Percentiles rank a stretch among this genome's conserved stretches.
Evolutionary conservation across 2,113 vertebrate species (phyloP).

Genomic region (Ceyx margarethae): DNA sequence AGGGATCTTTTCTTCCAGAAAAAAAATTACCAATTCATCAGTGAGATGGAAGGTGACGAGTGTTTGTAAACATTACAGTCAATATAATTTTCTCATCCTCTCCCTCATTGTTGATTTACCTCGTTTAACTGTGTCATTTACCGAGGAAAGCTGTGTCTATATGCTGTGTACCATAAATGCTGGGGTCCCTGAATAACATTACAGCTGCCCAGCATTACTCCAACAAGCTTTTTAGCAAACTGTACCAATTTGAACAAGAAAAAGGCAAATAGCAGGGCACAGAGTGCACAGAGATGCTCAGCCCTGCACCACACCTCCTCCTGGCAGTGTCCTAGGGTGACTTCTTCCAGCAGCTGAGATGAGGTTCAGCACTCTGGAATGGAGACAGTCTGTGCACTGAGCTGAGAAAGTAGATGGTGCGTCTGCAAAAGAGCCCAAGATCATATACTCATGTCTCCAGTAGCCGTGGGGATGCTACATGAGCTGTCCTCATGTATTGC

Average conservation of each 20-base stretch:
- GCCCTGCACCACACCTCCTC: neutral
- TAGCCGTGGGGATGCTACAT: neutral
- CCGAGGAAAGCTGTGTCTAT: neutral
- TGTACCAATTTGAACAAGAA: neutral
- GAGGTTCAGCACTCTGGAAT: neutral
- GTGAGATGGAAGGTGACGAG: slow-evolving; percentile 14
- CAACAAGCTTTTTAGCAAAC: neutral
- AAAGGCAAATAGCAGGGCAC: neutral
- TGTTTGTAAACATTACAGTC: slow-evolving; percentile 57
- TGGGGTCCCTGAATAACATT: neutral
- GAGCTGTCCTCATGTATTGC: neutral
- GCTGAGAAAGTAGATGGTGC: neutral
- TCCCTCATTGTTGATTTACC: slow-evolving; percentile 37
- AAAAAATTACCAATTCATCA: slow-evolving; percentile 53
- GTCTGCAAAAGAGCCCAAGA: fast-evolving
- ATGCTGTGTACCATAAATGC: neutral
- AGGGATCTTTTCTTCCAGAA: slow-evolving; percentile 41
- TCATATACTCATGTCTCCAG: fast-evolving
- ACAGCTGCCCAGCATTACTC: neutral
- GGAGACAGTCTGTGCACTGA: neutral
- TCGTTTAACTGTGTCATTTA: neutral
- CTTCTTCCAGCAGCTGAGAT: neutral
- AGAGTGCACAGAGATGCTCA: neutral
- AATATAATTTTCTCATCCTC: slow-evolving; percentile 33
- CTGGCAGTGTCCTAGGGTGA: neutral